These are phyloP conservation scores for Eupithecia centaureata DNA, from an alignment of 2,888 invertebrate species.

Conservation along the genomic window DNA sequence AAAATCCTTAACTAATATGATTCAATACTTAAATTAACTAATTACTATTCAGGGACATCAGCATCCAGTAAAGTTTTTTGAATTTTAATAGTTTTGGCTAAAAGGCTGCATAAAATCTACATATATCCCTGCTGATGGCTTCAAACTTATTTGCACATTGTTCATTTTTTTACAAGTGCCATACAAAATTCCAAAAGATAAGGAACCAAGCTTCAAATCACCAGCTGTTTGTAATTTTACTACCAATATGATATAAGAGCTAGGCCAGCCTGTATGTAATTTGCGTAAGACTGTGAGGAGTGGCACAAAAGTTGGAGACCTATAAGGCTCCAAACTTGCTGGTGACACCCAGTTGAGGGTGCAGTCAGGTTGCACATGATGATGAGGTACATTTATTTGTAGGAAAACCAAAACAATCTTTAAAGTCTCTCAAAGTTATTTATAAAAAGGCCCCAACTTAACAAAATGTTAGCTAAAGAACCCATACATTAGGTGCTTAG, in stretches of 20 bases:
- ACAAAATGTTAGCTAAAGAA: too few species aligned
- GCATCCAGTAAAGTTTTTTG: background rate
- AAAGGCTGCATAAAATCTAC: background rate
- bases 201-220: background rate
- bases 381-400: background rate
- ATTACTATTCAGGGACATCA: constrained; percentile 32
- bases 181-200: background rate
- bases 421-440: too few species aligned
- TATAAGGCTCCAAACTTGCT: too few species aligned
- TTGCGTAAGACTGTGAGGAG: too few species aligned
- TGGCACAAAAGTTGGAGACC: too few species aligned
- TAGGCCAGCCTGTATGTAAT: too few species aligned
- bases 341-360: too few species aligned
- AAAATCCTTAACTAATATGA: constrained; percentile 39
- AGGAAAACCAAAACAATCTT: too few species aligned
- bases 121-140: background rate
- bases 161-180: background rate
- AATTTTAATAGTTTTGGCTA: constrained; percentile 9
- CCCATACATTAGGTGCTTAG: too few species aligned
- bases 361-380: too few species aligned
- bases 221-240: background rate
- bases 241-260: too few species aligned
- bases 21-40: constrained; percentile 39
- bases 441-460: background rate
- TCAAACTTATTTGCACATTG: background rate